Percentiles rank a stretch among this genome's conserved stretches.
These are phyloP conservation scores for Apotomis turbidana DNA, from an alignment of 2,888 invertebrate species.

Conservation along the genomic window DNA sequence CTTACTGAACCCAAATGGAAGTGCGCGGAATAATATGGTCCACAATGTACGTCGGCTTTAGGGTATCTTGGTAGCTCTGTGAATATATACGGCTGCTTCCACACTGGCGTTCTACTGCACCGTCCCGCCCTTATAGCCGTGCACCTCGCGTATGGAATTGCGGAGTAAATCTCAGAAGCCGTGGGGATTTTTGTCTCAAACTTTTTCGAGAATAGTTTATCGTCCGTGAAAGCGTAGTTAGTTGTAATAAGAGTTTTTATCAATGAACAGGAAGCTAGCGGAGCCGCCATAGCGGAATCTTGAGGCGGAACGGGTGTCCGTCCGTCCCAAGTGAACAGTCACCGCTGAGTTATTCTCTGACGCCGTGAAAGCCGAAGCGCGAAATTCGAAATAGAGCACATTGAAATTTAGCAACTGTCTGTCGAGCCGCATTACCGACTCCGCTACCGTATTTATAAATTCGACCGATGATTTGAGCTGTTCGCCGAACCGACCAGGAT, in stretches of 20 bases:
- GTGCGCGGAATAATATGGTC: conserved; percentile 67
- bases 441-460: conserved; percentile 78
- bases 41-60: conserved; percentile 70
- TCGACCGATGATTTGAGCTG: conserved; percentile 69
- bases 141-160: conserved; percentile 16
- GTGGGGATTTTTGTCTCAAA: conserved; percentile 9
- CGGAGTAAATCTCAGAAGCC: conserved; percentile 13
- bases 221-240: conserved; percentile 3
- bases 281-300: conserved; percentile 46
- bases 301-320: conserved; percentile 45
- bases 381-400: conserved; percentile 76
- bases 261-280: conserved; percentile 34
- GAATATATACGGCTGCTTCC: conserved; percentile 63
- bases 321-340: conserved; percentile 49
- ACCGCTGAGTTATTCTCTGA: conserved; percentile 62
- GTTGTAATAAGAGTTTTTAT: conserved; percentile 34
- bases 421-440: conserved; percentile 73
- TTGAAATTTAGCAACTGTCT: conserved; percentile 83
- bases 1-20: conserved; percentile 66
- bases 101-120: conserved; percentile 55
- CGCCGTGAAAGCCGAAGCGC: conserved; percentile 67
- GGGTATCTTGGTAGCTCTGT: conserved; percentile 65
- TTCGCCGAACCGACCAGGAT: conserved; percentile 63
- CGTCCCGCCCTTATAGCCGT: conserved; percentile 53
- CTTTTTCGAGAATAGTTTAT: conserved; percentile 2